These are phyloP conservation scores for Sebastes kiyomatsui DNA, from an alignment of 2,797 vertebrate species.

Conservation along the genomic window DNA sequence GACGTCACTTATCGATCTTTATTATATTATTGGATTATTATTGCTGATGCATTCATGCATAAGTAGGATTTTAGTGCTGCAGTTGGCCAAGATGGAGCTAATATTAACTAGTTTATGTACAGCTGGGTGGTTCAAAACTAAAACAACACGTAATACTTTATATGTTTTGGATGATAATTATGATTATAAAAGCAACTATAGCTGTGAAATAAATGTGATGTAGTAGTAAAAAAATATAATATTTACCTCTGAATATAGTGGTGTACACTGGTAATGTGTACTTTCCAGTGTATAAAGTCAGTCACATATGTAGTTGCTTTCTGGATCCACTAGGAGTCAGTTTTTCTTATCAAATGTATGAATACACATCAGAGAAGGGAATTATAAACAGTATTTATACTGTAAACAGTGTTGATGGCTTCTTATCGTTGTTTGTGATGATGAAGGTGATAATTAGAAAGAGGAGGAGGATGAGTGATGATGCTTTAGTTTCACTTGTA, in stretches of 20 bases:
- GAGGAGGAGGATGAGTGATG: neutral
- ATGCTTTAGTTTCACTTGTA: neutral
- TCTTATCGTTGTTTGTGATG: neutral
- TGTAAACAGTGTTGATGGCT: neutral
- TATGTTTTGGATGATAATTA: neutral
- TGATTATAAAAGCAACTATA: neutral
- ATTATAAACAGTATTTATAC: neutral
- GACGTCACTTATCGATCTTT: neutral
- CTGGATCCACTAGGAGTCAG: slow-evolving; percentile 66
- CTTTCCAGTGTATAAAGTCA: neutral
- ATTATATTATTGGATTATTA: neutral
- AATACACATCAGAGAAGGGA: neutral
- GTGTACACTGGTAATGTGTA: neutral
- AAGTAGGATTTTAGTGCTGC: neutral
- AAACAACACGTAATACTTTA: neutral
- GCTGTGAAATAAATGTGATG: neutral
- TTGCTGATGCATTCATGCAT: neutral
- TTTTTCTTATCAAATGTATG: slow-evolving; percentile 43
- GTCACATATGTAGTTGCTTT: slow-evolving; percentile 34
- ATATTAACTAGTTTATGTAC: no score
- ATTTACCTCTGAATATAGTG: neutral
- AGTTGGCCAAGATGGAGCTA: neutral
- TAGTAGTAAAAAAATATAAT: neutral
- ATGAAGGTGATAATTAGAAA: neutral
- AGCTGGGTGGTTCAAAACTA: neutral